phyloP scores from a whole-genome alignment of 2,113 vertebrate genomes.

The Fukomys damarensis region DNA sequence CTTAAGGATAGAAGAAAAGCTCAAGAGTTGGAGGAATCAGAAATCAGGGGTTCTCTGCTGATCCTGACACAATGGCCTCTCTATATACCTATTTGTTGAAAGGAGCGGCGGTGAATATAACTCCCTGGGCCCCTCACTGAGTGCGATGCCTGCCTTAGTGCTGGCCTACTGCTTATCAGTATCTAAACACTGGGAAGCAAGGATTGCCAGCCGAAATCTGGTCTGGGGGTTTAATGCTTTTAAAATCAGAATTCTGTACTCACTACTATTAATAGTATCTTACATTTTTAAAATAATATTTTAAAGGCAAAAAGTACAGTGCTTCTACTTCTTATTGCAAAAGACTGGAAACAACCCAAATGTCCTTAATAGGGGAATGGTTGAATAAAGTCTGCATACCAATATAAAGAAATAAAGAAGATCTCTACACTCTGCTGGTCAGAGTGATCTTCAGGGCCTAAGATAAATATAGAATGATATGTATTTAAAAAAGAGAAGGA shows the following conservation, averaged over 20 bases:
- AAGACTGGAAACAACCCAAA: conserved; percentile 8
- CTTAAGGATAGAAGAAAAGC: neutral
- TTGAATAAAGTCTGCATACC: neutral
- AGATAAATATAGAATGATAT: neutral
- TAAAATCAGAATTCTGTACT: neutral
- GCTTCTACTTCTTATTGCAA: conserved; percentile 9
- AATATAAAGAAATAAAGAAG: neutral
- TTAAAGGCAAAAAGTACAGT: neutral
- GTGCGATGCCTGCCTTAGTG: neutral
- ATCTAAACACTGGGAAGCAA: too few species aligned
- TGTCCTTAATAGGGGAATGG: neutral
- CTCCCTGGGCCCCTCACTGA: neutral
- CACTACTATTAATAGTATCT: neutral
- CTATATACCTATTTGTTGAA: too few species aligned
- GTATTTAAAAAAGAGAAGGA: neutral
- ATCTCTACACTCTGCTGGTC: neutral
- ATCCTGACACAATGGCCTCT: neutral
- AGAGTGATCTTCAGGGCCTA: neutral
- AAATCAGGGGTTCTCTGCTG: neutral
- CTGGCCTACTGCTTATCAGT: neutral
- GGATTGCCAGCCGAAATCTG: neutral
- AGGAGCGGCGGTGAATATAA: neutral
- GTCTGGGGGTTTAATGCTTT: neutral
- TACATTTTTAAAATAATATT: conserved; percentile 23
- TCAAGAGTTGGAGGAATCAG: neutral